Percentiles rank a stretch among this genome's conserved stretches.
Evolutionary conservation across 2,888 invertebrate genomes (phyloP).

Genomic region (Ichneumon xanthorius): DNA sequence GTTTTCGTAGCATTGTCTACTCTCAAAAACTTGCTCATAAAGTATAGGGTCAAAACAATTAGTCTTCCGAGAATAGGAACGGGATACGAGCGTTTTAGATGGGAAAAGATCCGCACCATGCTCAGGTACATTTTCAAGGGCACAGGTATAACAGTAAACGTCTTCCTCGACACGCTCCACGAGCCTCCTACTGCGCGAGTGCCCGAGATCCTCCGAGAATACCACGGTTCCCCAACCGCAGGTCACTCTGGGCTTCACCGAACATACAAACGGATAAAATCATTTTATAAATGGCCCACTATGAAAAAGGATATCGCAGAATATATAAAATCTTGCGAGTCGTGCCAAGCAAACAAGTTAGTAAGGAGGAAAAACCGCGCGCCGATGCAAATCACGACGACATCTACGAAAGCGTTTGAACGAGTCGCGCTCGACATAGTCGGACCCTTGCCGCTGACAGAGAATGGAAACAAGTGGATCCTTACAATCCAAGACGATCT

Average conservation of each 20-base stretch:
- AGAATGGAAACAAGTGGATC: conserved; percentile 76
- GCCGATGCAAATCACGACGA: background rate
- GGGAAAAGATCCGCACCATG: conserved; percentile 50
- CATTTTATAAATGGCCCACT: conserved; percentile 70
- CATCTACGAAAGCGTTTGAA: conserved; percentile 3
- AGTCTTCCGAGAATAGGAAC: conserved; percentile 31
- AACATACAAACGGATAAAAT: conserved; percentile 63
- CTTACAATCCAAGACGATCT: conserved; percentile 62
- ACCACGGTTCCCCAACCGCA: conserved; percentile 46
- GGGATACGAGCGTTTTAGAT: conserved; percentile 38
- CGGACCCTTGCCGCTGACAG: background rate
- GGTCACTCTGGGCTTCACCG: conserved; percentile 67
- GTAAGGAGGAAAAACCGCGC: conserved; percentile 66
- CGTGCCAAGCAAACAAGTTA: conserved; percentile 78
- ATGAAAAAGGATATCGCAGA: conserved; percentile 70
- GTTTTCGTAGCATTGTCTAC: conserved; percentile 27
- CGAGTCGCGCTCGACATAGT: background rate
- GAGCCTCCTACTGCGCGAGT: conserved; percentile 31
- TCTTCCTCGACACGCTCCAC: conserved; percentile 33
- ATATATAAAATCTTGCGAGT: conserved; percentile 72
- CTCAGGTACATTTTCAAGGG: conserved; percentile 46
- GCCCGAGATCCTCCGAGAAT: conserved; percentile 51
- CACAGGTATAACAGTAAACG: conserved; percentile 26
- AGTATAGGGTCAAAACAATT: conserved; percentile 7
- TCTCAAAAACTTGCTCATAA: background rate